Percentiles rank a stretch among this genome's conserved stretches.
Evolutionary conservation across 2,113 vertebrate genomes (phyloP).

Genomic region (Thamnaconus septentrionalis): DNA sequence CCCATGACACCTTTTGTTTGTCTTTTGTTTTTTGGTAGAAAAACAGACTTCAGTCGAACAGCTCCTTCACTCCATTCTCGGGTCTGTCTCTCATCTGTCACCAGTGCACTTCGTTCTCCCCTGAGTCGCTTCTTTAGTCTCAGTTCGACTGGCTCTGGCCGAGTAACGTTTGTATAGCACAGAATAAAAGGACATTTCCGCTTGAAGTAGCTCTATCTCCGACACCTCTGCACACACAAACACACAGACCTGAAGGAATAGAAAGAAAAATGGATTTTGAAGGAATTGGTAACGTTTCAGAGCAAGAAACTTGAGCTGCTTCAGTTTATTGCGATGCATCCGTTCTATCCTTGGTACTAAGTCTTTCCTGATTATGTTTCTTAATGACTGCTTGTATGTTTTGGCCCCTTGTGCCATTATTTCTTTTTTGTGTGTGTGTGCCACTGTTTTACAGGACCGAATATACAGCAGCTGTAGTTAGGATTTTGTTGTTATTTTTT

Average conservation of each 20-base stretch:
- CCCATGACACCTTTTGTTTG: background rate
- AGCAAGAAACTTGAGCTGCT: conserved; percentile 40
- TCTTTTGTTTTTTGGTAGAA: conserved; percentile 34
- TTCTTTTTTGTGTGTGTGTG: background rate
- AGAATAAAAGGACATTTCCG: conserved; percentile 33
- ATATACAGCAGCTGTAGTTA: conserved; percentile 13
- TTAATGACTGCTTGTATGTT: conserved; percentile 4
- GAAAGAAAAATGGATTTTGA: conserved; percentile 1
- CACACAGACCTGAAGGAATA: conserved; percentile 33
- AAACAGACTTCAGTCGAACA: conserved; percentile 13
- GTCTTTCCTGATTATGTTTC: conserved; percentile 35
- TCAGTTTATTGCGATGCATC: conserved; percentile 47
- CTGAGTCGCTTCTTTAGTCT: conserved; percentile 38
- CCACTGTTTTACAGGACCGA: conserved; percentile 26
- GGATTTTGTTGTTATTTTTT: background rate
- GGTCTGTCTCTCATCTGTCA: conserved; percentile 57
- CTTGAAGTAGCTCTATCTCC: conserved; percentile 51
- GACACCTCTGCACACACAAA: conserved; percentile 17
- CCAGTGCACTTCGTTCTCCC: conserved; percentile 41
- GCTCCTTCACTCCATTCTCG: conserved; percentile 54
- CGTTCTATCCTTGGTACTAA: conserved; percentile 47
- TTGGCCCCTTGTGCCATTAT: conserved; percentile 18
- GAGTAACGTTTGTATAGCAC: conserved; percentile 50
- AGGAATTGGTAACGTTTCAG: conserved; percentile 3
- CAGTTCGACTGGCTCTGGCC: conserved; percentile 41